Percentiles rank a stretch among this genome's conserved stretches.
These are phyloP conservation scores for Pseudopleuronectes americanus DNA, from an alignment of 2,797 vertebrate species.

Conservation along the genomic window DNA sequence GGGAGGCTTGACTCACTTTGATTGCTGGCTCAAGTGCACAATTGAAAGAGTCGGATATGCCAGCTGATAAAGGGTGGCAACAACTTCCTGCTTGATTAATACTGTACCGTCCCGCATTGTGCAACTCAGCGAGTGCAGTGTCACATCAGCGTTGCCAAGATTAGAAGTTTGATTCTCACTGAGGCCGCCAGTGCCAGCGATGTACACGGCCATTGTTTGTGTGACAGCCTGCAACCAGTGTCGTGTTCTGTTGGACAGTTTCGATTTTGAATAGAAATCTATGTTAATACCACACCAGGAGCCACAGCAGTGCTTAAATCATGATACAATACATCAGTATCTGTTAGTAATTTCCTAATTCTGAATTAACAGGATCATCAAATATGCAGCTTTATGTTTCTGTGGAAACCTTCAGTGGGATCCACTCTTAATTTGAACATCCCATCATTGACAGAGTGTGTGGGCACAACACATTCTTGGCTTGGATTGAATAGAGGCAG, in stretches of 20 bases:
- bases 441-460: constrained; percentile 11
- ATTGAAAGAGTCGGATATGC: constrained; percentile 56
- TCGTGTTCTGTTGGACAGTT: not conserved
- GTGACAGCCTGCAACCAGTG: not conserved
- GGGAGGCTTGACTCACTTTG: constrained; percentile 61
- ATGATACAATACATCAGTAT: constrained; percentile 1
- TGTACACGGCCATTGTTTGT: not conserved
- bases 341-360: not conserved
- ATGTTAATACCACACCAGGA: not conserved
- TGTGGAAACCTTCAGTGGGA: not conserved
- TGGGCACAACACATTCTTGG: constrained; percentile 13
- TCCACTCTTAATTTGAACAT: constrained; percentile 11
- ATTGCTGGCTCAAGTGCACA: constrained; percentile 66
- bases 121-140: constrained; percentile 42
- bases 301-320: not conserved
- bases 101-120: constrained; percentile 44
- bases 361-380: not conserved
- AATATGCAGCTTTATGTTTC: not conserved
- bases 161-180: constrained; percentile 34
- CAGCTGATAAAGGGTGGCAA: constrained; percentile 58
- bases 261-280: not conserved
- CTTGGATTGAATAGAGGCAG: constrained; percentile 19
- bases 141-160: constrained; percentile 19
- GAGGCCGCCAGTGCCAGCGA: constrained; percentile 2
- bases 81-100: constrained; percentile 69